phyloP scores from a whole-genome alignment of 1,140 invertebrate genomes.

The Leguminivora glycinivorella region DNA sequence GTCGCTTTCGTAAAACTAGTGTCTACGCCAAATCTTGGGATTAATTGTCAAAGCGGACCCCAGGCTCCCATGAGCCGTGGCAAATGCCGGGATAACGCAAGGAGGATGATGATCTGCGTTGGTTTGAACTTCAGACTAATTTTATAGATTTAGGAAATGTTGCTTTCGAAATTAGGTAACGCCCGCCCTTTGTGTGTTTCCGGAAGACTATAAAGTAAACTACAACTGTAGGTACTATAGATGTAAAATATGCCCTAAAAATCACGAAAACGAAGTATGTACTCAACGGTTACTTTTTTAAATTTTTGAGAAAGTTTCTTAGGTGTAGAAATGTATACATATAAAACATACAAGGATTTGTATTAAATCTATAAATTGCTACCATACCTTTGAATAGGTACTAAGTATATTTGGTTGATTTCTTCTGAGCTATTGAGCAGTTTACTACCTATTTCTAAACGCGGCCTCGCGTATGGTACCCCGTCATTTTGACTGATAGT shows the following conservation, averaged over 20 bases:
- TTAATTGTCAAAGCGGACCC: too few species aligned
- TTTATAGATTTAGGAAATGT: slow-evolving; percentile 12
- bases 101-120: too few species aligned
- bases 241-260: neutral
- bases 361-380: neutral
- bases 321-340: too few species aligned
- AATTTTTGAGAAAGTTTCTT: too few species aligned
- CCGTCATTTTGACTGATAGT: slow-evolving; percentile 17
- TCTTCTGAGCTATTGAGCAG: neutral
- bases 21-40: too few species aligned
- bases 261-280: neutral
- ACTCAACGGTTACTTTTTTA: too few species aligned
- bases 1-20: too few species aligned
- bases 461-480: neutral
- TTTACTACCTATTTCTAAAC: neutral
- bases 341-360: neutral
- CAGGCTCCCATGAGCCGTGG: too few species aligned
- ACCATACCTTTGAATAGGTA: neutral
- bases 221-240: neutral
- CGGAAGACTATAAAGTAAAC: neutral
- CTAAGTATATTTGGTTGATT: neutral
- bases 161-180: slow-evolving; percentile 7
- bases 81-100: too few species aligned
- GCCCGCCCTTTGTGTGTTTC: slow-evolving; percentile 1
- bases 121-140: slow-evolving; percentile 13